phyloP scores from a whole-genome alignment of 2,113 vertebrate genomes.

The Microcebus murinus region DNA sequence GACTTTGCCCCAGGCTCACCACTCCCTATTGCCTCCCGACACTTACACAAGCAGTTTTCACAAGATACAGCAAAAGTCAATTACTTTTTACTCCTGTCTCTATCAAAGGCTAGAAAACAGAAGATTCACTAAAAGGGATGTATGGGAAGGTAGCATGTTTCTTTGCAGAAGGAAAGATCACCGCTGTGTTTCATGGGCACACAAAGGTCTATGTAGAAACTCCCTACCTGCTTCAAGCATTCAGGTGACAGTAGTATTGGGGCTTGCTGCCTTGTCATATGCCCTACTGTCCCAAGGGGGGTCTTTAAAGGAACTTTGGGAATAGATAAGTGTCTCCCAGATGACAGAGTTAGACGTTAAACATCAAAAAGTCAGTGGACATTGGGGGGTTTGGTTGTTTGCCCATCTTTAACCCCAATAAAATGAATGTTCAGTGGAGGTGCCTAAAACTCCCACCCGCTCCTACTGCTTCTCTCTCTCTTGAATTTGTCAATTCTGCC shows the following conservation, averaged over 20 bases:
- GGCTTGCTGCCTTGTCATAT: not conserved
- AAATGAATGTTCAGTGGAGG: not conserved
- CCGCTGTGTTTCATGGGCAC: not conserved
- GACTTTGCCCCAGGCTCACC: not conserved
- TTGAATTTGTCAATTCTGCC: conserved; percentile 31
- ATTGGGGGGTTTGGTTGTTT: not conserved
- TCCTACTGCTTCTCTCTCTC: not conserved
- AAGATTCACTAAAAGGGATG: not conserved
- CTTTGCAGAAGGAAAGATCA: not conserved
- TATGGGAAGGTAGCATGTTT: not conserved
- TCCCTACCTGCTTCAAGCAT: not conserved
- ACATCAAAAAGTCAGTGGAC: not conserved
- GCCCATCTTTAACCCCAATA: not conserved
- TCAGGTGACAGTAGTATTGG: not conserved
- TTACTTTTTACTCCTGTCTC: not conserved
- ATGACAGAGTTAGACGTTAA: not conserved
- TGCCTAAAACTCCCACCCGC: not conserved
- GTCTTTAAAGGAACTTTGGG: not conserved
- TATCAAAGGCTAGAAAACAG: not conserved
- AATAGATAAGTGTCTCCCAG: not conserved
- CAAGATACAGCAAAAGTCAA: not conserved
- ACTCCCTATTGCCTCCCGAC: not conserved
- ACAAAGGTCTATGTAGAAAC: not conserved
- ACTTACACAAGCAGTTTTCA: not conserved
- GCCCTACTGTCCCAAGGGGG: not conserved